phyloP scores from a whole-genome alignment of 2,113 vertebrate species.

The Calonectris borealis region DNA sequence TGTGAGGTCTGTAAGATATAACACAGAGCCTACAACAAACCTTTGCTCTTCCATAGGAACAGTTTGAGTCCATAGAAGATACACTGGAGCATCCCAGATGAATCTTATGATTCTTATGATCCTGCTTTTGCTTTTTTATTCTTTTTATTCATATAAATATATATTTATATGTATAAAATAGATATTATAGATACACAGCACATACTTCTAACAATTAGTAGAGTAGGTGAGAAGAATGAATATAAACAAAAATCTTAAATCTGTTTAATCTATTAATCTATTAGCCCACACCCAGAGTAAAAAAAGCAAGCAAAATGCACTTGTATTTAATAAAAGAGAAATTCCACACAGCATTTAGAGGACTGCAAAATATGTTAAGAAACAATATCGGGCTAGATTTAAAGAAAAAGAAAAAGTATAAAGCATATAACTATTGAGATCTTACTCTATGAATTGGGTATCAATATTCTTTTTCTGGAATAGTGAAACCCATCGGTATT shows the following conservation, averaged over 20 bases:
- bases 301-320: not conserved
- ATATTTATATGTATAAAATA: not conserved
- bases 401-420: not conserved
- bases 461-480: not conserved
- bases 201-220: not conserved
- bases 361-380: not conserved
- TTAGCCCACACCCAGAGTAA: not conserved
- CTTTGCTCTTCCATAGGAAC: not conserved
- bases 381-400: not conserved
- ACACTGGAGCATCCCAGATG: no score
- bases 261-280: not conserved
- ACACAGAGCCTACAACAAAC: not conserved
- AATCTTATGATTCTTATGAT: not conserved
- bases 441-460: not conserved
- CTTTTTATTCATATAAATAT: not conserved
- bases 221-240: not conserved
- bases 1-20: not conserved
- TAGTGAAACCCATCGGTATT: not conserved
- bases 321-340: not conserved
- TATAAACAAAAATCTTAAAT: not conserved
- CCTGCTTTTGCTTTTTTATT: not conserved
- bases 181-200: not conserved
- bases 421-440: not conserved
- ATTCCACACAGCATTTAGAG: not conserved
- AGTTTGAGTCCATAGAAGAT: not conserved